phyloP scores from a whole-genome alignment of 2,797 vertebrate species.

The Allobates femoralis region DNA sequence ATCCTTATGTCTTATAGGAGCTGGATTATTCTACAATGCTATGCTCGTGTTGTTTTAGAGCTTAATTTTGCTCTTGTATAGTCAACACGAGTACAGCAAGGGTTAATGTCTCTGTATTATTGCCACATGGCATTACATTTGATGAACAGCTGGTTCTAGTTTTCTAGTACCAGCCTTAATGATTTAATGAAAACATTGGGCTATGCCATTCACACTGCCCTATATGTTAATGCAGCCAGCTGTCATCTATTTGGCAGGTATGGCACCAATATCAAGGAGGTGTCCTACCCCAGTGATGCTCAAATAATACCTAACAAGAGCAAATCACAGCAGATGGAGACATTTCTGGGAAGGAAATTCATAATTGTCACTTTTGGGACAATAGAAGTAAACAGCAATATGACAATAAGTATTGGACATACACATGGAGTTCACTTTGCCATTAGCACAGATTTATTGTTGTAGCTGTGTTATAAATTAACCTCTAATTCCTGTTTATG shows the following conservation, averaged over 20 bases:
- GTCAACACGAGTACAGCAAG: neutral
- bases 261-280: neutral
- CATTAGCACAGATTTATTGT: neutral
- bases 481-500: neutral
- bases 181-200: constrained; percentile 37
- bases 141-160: constrained; percentile 45
- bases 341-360: neutral
- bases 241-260: constrained; percentile 32
- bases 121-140: constrained; percentile 41
- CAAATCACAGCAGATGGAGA: constrained; percentile 8
- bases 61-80: neutral
- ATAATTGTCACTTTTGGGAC: neutral
- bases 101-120: constrained; percentile 27
- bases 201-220: constrained; percentile 15
- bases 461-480: neutral
- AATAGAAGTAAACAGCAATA: neutral
- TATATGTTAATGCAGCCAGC: constrained; percentile 21
- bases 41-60: neutral
- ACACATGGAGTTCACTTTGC: neutral
- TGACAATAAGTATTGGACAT: neutral
- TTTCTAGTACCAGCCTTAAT: constrained; percentile 46
- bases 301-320: constrained; percentile 1
- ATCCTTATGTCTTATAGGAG: neutral
- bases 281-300: constrained; percentile 6
- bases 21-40: constrained; percentile 16